Evolutionary conservation across 2,113 vertebrate genomes (phyloP).

Genomic region (Dasyornis broadbenti): DNA sequence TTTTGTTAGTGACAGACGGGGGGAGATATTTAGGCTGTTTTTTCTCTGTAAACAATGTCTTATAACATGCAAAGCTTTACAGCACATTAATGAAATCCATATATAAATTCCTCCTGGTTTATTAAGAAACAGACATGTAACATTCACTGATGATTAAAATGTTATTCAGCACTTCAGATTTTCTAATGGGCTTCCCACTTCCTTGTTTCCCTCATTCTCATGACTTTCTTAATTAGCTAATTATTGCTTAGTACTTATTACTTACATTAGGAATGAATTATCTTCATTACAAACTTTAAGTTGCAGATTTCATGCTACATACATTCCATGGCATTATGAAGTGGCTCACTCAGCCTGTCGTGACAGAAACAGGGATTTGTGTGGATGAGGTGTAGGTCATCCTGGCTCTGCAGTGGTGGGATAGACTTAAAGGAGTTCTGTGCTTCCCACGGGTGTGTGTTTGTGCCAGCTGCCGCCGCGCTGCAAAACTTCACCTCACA

Average conservation of each 20-base stretch:
- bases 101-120: not conserved
- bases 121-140: not conserved
- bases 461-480: fast-evolving
- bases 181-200: not conserved
- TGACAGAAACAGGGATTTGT: fast-evolving
- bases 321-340: not conserved
- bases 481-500: not conserved
- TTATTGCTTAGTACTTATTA: not conserved
- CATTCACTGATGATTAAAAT: not conserved
- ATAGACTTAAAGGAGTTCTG: not conserved
- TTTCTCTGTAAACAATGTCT: not conserved
- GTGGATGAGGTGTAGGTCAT: not conserved
- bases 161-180: not conserved
- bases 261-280: not conserved
- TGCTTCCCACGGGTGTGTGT: not conserved
- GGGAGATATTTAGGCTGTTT: not conserved
- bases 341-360: not conserved
- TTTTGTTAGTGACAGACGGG: not conserved
- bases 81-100: not conserved
- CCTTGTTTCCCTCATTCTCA: not conserved
- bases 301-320: not conserved
- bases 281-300: not conserved
- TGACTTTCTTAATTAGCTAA: not conserved
- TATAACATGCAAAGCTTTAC: not conserved
- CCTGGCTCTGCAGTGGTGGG: not conserved